Conservation (phyloP, 2,888 invertebrate genomes). For the Byasa hedistus region DNA sequence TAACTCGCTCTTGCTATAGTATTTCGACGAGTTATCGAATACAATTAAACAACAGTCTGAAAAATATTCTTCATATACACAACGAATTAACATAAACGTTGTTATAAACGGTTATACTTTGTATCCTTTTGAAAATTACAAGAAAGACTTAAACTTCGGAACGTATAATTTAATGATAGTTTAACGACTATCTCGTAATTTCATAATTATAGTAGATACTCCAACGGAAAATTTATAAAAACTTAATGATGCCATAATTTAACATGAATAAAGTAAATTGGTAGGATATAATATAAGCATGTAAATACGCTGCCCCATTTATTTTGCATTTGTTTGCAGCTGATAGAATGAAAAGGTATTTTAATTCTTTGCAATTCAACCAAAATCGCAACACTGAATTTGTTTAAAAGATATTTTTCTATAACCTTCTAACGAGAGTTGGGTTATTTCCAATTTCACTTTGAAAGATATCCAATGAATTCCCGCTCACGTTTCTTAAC, state of each 20-base stretch:
- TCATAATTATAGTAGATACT: conserved; percentile 69
- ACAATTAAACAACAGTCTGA: conserved; percentile 7
- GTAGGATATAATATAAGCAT: conserved; percentile 54
- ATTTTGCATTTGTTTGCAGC: conserved; percentile 13
- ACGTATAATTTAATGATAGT: conserved; percentile 73
- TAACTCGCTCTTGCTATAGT: conserved; percentile 8
- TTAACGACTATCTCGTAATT: conserved; percentile 65
- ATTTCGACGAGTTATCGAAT: conserved; percentile 21
- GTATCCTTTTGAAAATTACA: conserved; percentile 59
- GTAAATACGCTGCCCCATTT: conserved; percentile 17
- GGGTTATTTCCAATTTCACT: conserved; percentile 33
- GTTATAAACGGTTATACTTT: conserved; percentile 48
- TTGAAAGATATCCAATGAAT: conserved; percentile 50
- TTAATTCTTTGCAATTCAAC: neutral
- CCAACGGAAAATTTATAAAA: conserved; percentile 67
- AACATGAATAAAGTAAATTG: conserved; percentile 76
- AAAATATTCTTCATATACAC: conserved; percentile 15
- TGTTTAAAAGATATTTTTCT: neutral
- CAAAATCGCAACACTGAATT: neutral
- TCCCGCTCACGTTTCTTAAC: conserved; percentile 48
- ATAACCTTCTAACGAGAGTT: neutral
- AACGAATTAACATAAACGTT: conserved; percentile 55
- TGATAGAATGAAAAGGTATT: neutral
- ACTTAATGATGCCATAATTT: conserved; percentile 72
- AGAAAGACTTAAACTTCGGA: conserved; percentile 58